Conservation (phyloP, 2,113 vertebrate genomes). For the Notechis scutatus region DNA sequence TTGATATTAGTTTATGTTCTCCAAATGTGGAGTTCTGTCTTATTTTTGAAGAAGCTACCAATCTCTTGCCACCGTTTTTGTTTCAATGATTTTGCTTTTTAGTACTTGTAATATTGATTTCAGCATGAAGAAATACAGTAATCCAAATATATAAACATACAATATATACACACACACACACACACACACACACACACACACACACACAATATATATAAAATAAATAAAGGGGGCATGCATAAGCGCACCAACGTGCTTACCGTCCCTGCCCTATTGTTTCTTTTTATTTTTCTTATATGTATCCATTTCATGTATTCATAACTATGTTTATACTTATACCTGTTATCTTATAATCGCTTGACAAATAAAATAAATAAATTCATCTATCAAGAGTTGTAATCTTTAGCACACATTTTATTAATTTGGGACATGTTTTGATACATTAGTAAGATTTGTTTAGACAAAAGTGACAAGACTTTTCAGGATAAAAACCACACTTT, state of each 20-base stretch:
- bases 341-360: too few relatives aligned
- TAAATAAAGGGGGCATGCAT: too few relatives aligned
- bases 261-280: too few relatives aligned
- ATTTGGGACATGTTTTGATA: neutral
- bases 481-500: neutral
- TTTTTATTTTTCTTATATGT: too few relatives aligned
- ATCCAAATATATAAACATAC: neutral
- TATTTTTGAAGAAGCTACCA: neutral
- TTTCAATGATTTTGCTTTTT: neutral
- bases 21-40: neutral
- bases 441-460: neutral
- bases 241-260: too few relatives aligned
- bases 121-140: neutral
- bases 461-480: neutral
- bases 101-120: neutral
- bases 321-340: too few relatives aligned
- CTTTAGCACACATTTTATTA: neutral
- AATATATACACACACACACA: too few relatives aligned
- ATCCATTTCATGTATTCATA: too few relatives aligned
- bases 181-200: too few relatives aligned
- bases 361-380: too few relatives aligned
- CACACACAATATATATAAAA: too few relatives aligned
- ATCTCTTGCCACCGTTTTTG: neutral
- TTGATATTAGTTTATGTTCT: neutral
- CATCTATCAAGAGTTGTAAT: neutral